Evolutionary conservation across 2,113 vertebrate species (phyloP).

Genomic region (Apeltes quadracus): DNA sequence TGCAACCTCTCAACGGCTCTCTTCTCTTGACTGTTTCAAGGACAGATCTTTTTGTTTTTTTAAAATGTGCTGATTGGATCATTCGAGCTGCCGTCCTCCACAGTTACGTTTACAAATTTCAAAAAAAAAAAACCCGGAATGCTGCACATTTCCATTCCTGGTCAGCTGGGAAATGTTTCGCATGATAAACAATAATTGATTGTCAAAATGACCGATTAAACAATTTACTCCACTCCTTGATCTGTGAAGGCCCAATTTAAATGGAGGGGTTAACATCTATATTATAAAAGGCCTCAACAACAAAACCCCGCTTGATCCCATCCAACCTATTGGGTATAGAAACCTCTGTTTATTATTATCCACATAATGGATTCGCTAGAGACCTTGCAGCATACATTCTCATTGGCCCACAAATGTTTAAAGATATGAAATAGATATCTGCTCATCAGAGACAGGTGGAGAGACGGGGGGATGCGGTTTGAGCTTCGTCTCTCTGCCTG

Average conservation of each 20-base stretch:
- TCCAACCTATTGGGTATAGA: no score
- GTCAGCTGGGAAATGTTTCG: background rate
- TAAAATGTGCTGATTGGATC: background rate
- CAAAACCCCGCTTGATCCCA: no score
- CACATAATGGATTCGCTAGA: no score
- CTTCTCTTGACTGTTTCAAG: background rate
- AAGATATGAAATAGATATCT: background rate
- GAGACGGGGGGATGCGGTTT: slow-evolving; percentile 26
- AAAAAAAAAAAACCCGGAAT: background rate
- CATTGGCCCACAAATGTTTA: no score
- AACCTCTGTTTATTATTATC: no score
- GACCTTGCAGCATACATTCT: no score
- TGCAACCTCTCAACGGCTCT: background rate
- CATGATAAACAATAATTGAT: background rate
- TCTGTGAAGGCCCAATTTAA: no score
- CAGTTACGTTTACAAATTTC: background rate
- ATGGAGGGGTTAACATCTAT: no score
- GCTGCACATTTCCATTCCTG: background rate
- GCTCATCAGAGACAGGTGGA: slow-evolving; percentile 25
- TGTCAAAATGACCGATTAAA: background rate
- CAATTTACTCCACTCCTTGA: background rate
- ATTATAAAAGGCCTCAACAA: no score
- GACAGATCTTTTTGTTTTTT: background rate
- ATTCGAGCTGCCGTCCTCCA: background rate
- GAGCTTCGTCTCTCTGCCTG: background rate